Evolutionary conservation across 2,888 invertebrate genomes (phyloP).

Genomic region (Silvanus unidentatus): DNA sequence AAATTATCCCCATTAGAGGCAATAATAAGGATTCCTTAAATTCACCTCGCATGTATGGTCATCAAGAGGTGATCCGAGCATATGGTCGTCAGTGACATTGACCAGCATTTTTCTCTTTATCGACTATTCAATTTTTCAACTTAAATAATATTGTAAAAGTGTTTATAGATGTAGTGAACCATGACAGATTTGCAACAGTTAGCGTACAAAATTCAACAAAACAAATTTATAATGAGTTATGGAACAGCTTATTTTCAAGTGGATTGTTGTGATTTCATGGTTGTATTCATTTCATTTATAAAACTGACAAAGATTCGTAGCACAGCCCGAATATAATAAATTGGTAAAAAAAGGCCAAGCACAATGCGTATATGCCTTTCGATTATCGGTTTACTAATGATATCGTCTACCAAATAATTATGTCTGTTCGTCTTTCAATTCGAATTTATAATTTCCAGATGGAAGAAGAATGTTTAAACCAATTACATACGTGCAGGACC

Average conservation of each 20-base stretch:
- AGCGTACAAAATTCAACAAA: conserved; percentile 30
- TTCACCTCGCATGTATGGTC: too few species aligned
- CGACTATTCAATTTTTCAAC: too few species aligned
- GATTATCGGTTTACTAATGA: conserved; percentile 23
- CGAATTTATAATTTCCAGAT: too few species aligned
- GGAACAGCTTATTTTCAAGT: conserved; percentile 38
- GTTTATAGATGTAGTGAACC: conserved; percentile 16
- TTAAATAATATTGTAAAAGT: too few species aligned
- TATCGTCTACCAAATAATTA: conserved; percentile 30
- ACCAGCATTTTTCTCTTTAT: too few species aligned
- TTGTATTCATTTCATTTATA: conserved; percentile 37
- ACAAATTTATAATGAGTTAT: conserved; percentile 34
- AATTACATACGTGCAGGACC: background rate
- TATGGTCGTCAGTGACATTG: too few species aligned
- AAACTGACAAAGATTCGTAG: conserved; percentile 37
- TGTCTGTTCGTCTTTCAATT: conserved; percentile 9
- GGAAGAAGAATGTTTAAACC: too few species aligned
- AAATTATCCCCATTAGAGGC: too few species aligned
- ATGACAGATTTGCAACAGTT: conserved; percentile 20
- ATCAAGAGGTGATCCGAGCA: too few species aligned
- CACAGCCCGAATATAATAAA: conserved; percentile 28
- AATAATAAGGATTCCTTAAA: too few species aligned
- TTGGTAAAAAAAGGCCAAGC: conserved; percentile 34
- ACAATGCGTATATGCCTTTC: conserved; percentile 20
- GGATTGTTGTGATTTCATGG: conserved; percentile 37